Evolutionary conservation across 2,797 vertebrate species (phyloP).

Genomic region (Clamator glandarius): DNA sequence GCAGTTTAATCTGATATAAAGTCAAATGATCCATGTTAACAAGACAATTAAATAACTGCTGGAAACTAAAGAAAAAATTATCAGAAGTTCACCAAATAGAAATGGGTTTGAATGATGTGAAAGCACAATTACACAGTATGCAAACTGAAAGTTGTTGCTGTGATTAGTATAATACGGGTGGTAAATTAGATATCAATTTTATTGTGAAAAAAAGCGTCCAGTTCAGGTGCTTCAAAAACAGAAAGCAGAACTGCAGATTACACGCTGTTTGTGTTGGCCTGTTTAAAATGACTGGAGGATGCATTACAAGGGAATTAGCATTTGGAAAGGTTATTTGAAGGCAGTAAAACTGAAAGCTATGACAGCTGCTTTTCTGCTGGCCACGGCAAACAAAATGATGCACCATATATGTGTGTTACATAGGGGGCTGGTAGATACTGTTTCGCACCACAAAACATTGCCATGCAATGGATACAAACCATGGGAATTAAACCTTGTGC

Average conservation of each 20-base stretch:
- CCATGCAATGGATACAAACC: neutral
- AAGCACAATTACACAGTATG: neutral
- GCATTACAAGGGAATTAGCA: neutral
- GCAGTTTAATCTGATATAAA: constrained; percentile 10
- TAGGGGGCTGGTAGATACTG: too few species aligned
- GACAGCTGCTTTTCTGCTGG: neutral
- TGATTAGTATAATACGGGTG: neutral
- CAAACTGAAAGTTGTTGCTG: neutral
- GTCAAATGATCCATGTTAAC: constrained; percentile 47
- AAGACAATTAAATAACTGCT: constrained; percentile 41
- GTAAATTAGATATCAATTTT: neutral
- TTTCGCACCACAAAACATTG: neutral
- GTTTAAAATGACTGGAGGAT: neutral
- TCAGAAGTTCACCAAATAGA: neutral
- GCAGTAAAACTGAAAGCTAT: neutral
- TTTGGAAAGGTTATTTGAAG: neutral
- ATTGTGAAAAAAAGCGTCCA: neutral
- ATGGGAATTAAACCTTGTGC: neutral
- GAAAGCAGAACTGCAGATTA: neutral
- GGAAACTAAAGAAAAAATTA: neutral
- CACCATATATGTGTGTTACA: too few species aligned
- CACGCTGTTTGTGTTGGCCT: neutral
- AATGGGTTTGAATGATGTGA: neutral
- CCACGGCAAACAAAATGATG: neutral
- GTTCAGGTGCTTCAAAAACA: neutral